Base-by-base conservation (phyloP, 2,888 invertebrate species). In the Clusia tigrina region DNA sequence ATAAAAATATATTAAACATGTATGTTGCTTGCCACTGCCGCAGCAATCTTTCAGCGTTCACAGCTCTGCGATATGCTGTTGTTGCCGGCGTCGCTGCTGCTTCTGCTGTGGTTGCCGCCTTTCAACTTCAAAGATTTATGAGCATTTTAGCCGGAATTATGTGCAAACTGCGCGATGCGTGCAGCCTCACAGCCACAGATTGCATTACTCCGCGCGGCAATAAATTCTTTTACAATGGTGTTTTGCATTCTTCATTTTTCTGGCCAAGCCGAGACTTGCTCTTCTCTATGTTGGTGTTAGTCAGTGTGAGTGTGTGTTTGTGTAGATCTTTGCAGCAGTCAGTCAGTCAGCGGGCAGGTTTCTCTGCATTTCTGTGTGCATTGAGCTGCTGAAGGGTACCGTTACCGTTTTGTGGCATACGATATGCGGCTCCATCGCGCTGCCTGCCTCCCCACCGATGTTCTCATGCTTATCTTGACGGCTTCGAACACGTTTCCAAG, bases 61-160 rank as follows among this genome's bases (percentile, higher is more conserved):
- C 32, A 12, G 32, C 32, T 9, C 32, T 32, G 5, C 5, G 5
- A 12, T 32, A 12, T 32, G 12, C 32, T 32, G 6, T 32, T 9
- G 32, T 32, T 12, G 32, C 12, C 32, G 32, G 6, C 32, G 12
- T 32, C 32, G 32, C 32, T 9, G 32, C 12, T 12, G 32, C 12
- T n/a, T n/a, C n/a, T 12, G 32, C 12, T 12, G 32, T 32, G 6
- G 32, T 32, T 32, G 32, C 12, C 32, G 32, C 32, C 6, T 42
- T 18, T 48, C 42, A 42, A 42, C 42, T 42, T 5, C n/a, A n/a
- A 48, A 48, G 48, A 48, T 48, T 48, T 48, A 48, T 48, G 48
- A 18, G 48, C 5, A 9, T 48, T 48, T 48, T 48, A 48, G n/a
- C n/a, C 22, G 48, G 2, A 48, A 48, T 48, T 20, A 48, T 18